A percentile compares a stretch with the other conserved stretches of the same genome.
These are phyloP conservation scores for Adineta ricciae DNA, from an alignment of 2,888 invertebrate species.

Conservation along the genomic window DNA sequence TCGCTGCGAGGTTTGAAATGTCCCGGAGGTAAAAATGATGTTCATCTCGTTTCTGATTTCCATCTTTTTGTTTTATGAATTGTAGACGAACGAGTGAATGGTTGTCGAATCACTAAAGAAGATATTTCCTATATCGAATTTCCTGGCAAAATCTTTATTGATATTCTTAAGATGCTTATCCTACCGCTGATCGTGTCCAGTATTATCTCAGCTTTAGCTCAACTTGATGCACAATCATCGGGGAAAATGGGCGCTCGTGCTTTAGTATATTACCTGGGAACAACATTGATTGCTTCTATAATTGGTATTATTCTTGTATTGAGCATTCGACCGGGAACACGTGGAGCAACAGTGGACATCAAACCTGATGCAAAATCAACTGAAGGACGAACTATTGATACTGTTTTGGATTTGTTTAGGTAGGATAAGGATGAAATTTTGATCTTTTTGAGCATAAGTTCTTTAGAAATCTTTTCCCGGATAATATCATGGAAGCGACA, in stretches of 20 bases:
- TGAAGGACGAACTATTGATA: constrained; percentile 13
- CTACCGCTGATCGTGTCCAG: constrained; percentile 61
- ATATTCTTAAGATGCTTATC: constrained; percentile 62
- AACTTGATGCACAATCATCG: constrained; percentile 58
- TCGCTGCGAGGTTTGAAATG: neutral
- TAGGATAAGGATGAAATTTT: neutral
- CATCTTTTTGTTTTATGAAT: no score
- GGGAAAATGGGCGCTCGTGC: constrained; percentile 60
- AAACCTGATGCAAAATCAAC: neutral
- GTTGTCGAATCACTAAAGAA: neutral
- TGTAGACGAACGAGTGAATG: neutral
- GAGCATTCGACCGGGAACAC: constrained; percentile 58
- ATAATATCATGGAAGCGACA: constrained; percentile 32
- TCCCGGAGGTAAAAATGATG: neutral
- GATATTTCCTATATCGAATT: constrained; percentile 52
- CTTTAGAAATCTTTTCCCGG: constrained; percentile 33
- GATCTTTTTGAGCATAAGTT: neutral
- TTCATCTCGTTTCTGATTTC: no score
- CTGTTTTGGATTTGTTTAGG: constrained; percentile 32
- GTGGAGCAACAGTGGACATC: neutral
- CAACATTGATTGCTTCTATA: constrained; percentile 59
- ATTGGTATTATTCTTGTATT: constrained; percentile 59
- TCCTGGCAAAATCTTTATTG: constrained; percentile 62
- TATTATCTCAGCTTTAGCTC: constrained; percentile 59
- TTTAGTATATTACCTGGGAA: constrained; percentile 59